Base-by-base conservation (phyloP, 2,113 vertebrate genomes). In the Neogobius melanostomus region DNA sequence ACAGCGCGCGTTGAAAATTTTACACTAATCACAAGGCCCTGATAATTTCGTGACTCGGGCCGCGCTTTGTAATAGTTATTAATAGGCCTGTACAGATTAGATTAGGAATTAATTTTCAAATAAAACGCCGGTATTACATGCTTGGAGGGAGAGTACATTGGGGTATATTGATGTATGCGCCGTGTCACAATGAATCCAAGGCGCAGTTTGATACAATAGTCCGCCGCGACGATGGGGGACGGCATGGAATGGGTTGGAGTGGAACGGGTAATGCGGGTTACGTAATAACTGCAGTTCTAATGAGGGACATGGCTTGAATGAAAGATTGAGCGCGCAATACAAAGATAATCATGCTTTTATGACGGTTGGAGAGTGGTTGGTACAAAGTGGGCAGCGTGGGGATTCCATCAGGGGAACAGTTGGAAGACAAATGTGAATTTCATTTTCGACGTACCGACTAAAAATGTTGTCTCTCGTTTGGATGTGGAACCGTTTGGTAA, bases 1-100 rank as follows among this genome's bases (percentile, higher is more conserved):
- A 92, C 91, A 91, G 91, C 91, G 83, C 91, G 87, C 90, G 91
- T 93, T 92, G 89, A 93, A 90, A 92, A 92, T 59, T 90, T 91
- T 92, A 91, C 90, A 90, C 90, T 91, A 93, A 94, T 94, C 92
- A 91, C 90, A 80, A 90, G 85, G 81, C 88, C 88, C 87, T 93
- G 90, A 93, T 91, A 93, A 91, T 91, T 90, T 90, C 89, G 87
- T 83, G 85, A 73, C 91, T 87, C 74, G 82, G 88, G 28, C 28
- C 84, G 82, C 89, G 85, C 90, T 91, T 92, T 90, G 85, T 91
- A 92, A 91, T 82, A 86, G 90, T 91, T 92, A 92, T 92, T 93
- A 93, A 92, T 92, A 91, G 83, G 89, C 77, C 86, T 85, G 90
- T 92, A 91, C 90, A 88, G 89, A 92, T 91, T 88, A 90, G 89